Base-by-base conservation (phyloP, 1,140 invertebrate genomes). In the Wiebesia pumilae region DNA sequence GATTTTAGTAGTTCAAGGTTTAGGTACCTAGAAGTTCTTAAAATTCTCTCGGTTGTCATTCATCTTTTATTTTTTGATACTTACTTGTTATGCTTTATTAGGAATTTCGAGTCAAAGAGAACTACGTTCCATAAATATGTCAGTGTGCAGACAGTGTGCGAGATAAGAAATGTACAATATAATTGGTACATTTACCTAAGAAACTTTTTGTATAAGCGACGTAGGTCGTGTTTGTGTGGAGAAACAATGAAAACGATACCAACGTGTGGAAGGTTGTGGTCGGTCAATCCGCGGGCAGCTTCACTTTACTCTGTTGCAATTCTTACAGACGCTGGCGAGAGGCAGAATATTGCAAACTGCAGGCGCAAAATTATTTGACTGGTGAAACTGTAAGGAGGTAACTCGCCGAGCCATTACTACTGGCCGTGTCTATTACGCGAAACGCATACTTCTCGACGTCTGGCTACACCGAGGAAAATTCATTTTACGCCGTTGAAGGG, bases 291-390 rank as follows among this genome's bases (percentile, higher is more conserved):
- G 58, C 3, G 27, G 27, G 58, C 24, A 4, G 27, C 21, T 27
- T 27, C 24, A 62, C 2, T 62, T 19, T 19, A 21, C 3, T 19
- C 2, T 58, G 19, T 58, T 58, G 19, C 54, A 58, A 58, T 58
- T 58, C 12, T 58, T 58, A 12, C 19, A 16, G 19, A 21, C 3
- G 54, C 54, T 12, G 54, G 54, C 3, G 10, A 21, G 54, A 21
- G 19, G 19, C 54, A 21, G 19, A 3, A 58, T 21, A 58, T 16
- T 58, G 19, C 54, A 58, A 16, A 58, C 54, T 58, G 27, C 19
- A 58, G 43, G 69, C 33, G 69, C 69, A 77, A 43, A 80, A 84
- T 84, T 84, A 84, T 84, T 78, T 67, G 83, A 84, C 58, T 58
- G n/a, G 62, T 27, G 75, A 79, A 85, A 85, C 40, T 80, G 51